Conservation (phyloP, 2,797 vertebrate genomes). For the Spheniscus humboldti region DNA sequence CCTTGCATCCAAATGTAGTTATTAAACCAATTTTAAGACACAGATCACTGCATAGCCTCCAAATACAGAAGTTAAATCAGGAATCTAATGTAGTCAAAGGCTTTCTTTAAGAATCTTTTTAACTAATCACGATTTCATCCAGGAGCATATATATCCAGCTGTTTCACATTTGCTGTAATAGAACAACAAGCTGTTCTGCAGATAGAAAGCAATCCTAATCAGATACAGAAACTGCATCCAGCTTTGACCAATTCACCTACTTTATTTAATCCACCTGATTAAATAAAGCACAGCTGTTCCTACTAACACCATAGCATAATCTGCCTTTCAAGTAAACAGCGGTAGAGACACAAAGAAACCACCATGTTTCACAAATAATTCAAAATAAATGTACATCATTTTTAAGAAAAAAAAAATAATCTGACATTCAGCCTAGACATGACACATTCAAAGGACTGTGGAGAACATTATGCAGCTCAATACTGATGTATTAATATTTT, state of each 20-base stretch:
- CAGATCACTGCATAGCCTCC: not conserved
- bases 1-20: not conserved
- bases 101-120: not conserved
- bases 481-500: not conserved
- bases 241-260: not conserved
- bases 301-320: not conserved
- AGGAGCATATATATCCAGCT: accelerated
- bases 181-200: not conserved
- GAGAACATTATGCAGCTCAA: not conserved
- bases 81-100: accelerated
- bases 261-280: too few species aligned
- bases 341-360: not conserved
- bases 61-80: not conserved
- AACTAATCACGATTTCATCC: not conserved
- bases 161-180: not conserved
- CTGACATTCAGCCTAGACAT: not conserved
- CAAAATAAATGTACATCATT: not conserved
- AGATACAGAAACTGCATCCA: accelerated
- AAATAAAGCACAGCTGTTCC: not conserved
- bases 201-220: not conserved
- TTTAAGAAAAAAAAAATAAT: not conserved
- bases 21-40: not conserved
- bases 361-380: accelerated
- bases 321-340: not conserved
- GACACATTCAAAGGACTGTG: not conserved